A percentile compares a stretch with the other conserved stretches of the same genome.
Evolutionary conservation across 1,140 invertebrate species (phyloP).

Genomic region (Hetaerina americana): DNA sequence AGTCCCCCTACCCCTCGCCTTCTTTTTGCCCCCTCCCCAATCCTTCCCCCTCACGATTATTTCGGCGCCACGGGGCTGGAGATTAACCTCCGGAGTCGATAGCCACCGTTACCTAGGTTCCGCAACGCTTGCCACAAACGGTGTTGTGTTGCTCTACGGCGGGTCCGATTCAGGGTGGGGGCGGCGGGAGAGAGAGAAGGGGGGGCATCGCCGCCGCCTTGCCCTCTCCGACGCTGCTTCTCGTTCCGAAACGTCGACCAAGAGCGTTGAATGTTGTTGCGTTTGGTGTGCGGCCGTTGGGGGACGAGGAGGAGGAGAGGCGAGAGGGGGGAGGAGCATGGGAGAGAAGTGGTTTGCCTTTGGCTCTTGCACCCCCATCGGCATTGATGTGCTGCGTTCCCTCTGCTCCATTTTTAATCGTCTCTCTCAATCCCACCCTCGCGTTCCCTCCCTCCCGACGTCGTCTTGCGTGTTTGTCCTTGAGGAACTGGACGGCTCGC

Average conservation of each 20-base stretch:
- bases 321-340: no score
- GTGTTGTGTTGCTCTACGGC: not conserved
- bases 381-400: not conserved
- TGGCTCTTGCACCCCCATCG: not conserved
- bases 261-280: not conserved
- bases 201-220: no score
- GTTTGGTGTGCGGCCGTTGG: no score
- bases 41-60: no score
- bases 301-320: no score
- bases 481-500: no score
- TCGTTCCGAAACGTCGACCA: not conserved
- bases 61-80: not conserved
- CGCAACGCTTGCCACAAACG: not conserved
- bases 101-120: not conserved
- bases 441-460: not conserved
- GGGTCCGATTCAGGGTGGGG: not conserved
- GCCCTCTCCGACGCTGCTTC: not conserved
- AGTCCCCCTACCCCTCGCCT: no score
- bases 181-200: no score
- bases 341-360: not conserved
- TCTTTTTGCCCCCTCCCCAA: no score
- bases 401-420: not conserved
- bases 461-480: no score
- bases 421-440: not conserved
- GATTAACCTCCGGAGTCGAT: no score